Conservation (phyloP, 2,113 vertebrate species). For the Periophthalmodon schlosseri region DNA sequence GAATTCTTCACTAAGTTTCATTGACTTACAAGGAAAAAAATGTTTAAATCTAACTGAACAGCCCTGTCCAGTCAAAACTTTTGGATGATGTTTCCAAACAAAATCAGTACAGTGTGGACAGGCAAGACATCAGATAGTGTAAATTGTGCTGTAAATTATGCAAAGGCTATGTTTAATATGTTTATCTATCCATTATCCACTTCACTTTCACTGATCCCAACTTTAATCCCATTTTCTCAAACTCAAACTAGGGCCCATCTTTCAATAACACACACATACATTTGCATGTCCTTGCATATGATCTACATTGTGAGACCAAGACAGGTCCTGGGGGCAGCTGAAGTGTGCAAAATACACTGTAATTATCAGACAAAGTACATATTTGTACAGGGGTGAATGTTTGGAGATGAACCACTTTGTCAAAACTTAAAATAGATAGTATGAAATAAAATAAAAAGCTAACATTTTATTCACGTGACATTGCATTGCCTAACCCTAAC, state of each 20-base stretch:
- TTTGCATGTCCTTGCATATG: slow-evolving; percentile 14
- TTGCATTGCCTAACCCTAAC: too few species aligned
- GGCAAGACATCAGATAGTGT: background rate
- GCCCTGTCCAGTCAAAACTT: too few species aligned
- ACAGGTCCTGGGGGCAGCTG: slow-evolving; percentile 22
- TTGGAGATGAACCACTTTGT: slow-evolving; percentile 7
- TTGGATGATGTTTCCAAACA: too few species aligned
- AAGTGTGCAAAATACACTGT: slow-evolving; percentile 30
- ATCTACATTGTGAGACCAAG: slow-evolving; percentile 19
- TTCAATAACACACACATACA: slow-evolving; percentile 10
- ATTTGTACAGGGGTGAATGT: slow-evolving; percentile 27
- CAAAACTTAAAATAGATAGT: background rate
- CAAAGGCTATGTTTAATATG: background rate
- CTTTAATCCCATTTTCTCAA: slow-evolving; percentile 10
- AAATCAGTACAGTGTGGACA: background rate
- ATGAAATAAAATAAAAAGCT: too few species aligned
- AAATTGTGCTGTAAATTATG: background rate
- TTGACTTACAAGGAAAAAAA: background rate
- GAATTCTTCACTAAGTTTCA: background rate
- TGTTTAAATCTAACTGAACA: background rate
- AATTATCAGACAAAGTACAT: slow-evolving; percentile 51
- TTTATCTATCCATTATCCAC: too few species aligned
- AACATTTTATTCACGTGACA: too few species aligned
- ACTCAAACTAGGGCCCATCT: slow-evolving; percentile 13
- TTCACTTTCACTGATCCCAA: slow-evolving; percentile 14